Evolutionary conservation across 2,113 vertebrate species (phyloP).

Genomic region (Brachypodius melanocephalos): DNA sequence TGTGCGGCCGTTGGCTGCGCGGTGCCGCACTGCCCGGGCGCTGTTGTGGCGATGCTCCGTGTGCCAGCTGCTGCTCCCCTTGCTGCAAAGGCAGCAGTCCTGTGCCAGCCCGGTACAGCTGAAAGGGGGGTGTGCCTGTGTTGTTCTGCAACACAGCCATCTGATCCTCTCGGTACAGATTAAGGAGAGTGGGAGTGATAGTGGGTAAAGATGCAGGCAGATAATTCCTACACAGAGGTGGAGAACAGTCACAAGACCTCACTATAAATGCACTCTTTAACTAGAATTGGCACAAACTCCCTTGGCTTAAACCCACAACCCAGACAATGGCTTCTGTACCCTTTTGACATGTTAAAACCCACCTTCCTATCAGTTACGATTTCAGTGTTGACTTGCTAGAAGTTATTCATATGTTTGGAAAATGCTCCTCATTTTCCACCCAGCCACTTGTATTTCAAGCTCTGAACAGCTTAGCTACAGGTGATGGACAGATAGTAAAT

Average conservation of each 20-base stretch:
- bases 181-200: constrained; percentile 10
- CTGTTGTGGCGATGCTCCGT: rapidly evolving
- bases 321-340: background rate
- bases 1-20: background rate
- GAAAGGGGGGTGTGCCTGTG: background rate
- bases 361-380: background rate
- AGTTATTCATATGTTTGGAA: background rate
- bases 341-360: background rate
- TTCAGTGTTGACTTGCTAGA: background rate
- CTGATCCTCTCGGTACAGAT: background rate
- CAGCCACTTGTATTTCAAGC: background rate
- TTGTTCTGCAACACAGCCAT: background rate
- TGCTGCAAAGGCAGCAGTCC: background rate
- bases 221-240: background rate
- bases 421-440: constrained; percentile 8
- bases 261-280: background rate
- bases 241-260: background rate
- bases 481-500: background rate
- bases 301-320: background rate
- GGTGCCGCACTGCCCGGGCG: background rate
- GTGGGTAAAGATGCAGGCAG: background rate
- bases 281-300: background rate
- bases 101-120: background rate
- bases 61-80: background rate
- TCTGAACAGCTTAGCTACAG: background rate